Evolutionary conservation across 2,888 invertebrate species (phyloP).

Genomic region (Polydrusus cervinus): DNA sequence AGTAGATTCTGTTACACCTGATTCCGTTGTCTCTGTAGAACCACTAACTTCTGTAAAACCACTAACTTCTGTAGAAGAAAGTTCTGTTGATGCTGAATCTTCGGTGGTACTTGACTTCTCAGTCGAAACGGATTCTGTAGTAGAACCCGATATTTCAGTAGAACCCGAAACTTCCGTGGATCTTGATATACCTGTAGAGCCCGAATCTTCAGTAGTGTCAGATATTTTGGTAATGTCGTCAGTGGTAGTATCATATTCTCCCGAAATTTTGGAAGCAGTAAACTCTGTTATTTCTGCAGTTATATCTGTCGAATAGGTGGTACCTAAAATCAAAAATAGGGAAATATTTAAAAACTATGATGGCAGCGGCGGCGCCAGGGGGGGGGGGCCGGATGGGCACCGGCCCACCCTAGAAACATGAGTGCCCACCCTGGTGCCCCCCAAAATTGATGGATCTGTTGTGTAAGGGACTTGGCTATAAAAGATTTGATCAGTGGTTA

Average conservation of each 20-base stretch:
- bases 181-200: not conserved
- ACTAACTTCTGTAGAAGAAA: slow-evolving; percentile 52
- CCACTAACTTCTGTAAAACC: slow-evolving; percentile 51
- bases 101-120: slow-evolving; percentile 55
- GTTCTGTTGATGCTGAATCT: slow-evolving; percentile 35
- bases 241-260: not conserved
- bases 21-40: slow-evolving; percentile 53
- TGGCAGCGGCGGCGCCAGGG: no score
- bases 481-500: no score
- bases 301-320: slow-evolving; percentile 24
- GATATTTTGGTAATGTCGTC: slow-evolving; percentile 27
- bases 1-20: slow-evolving; percentile 57
- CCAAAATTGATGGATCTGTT: no score
- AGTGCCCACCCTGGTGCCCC: no score
- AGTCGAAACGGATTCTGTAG: slow-evolving; percentile 54
- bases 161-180: slow-evolving; percentile 33
- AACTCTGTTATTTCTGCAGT: slow-evolving; percentile 20
- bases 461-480: no score
- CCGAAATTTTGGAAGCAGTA: slow-evolving; percentile 14
- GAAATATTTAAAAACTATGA: not conserved
- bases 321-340: not conserved
- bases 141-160: slow-evolving; percentile 46
- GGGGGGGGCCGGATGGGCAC: no score
- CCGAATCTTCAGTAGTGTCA: slow-evolving; percentile 39
- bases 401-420: no score